These are phyloP conservation scores for Lasius fuliginosus DNA, from an alignment of 2,888 invertebrate genomes.

Conservation along the genomic window DNA sequence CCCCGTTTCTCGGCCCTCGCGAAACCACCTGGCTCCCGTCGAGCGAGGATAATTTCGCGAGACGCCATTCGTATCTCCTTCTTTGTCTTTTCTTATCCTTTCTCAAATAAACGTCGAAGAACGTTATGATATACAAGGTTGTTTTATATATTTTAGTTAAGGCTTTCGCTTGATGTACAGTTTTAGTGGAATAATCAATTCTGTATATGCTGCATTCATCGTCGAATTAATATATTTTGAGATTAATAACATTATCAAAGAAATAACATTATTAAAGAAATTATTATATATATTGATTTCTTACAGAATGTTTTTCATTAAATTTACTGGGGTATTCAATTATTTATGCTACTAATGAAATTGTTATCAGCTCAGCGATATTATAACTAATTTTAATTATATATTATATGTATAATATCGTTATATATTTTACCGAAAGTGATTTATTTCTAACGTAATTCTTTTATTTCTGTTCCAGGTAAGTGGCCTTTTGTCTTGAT, in stretches of 20 bases:
- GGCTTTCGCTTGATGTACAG: neutral
- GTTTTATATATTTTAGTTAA: neutral
- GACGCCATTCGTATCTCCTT: conserved; percentile 41
- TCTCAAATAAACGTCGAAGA: neutral
- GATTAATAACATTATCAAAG: neutral
- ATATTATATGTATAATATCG: neutral
- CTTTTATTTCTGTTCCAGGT: conserved; percentile 80
- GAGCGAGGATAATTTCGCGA: conserved; percentile 77
- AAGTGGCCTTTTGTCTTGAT: conserved; percentile 68
- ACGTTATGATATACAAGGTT: neutral
- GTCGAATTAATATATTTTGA: neutral
- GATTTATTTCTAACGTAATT: conserved; percentile 26
- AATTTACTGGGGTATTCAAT: neutral
- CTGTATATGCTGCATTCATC: neutral
- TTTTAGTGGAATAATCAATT: neutral
- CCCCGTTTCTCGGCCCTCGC: conserved; percentile 58
- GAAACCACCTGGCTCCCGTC: conserved; percentile 69
- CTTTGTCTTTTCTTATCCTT: neutral
- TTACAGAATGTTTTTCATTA: neutral
- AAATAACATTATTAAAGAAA: neutral
- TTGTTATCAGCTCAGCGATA: neutral
- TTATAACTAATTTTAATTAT: neutral
- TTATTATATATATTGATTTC: neutral
- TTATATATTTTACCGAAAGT: neutral
- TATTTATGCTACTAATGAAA: neutral